A percentile compares a stretch with the other conserved stretches of the same genome.
Evolutionary conservation across 2,888 invertebrate genomes (phyloP).

Genomic region (Orthosia gothica): DNA sequence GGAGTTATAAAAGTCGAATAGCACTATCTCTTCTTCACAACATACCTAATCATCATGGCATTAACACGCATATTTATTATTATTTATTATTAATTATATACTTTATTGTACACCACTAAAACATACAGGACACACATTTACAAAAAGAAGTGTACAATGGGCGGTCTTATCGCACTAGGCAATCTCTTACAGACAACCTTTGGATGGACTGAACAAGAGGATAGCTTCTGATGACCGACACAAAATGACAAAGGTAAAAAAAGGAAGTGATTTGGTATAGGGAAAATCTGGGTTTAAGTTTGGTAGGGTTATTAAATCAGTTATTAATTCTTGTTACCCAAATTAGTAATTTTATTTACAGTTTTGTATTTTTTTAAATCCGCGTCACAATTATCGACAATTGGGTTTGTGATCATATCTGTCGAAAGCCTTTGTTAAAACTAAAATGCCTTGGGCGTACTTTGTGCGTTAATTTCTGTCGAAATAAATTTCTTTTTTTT

Average conservation of each 20-base stretch:
- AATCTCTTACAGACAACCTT: too few relatives aligned
- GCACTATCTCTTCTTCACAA: neutral
- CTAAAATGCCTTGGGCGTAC: neutral
- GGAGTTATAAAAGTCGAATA: too few relatives aligned
- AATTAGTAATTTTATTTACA: neutral
- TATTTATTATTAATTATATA: too few relatives aligned
- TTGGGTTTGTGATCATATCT: neutral
- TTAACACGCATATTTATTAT: neutral
- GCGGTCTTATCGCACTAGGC: too few relatives aligned
- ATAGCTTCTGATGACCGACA: neutral
- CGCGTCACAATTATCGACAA: too few relatives aligned
- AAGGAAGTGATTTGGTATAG: too few relatives aligned
- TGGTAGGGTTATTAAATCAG: neutral
- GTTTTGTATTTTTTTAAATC: neutral
- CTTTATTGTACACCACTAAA: too few relatives aligned
- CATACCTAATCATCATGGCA: neutral
- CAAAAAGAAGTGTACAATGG: too few relatives aligned
- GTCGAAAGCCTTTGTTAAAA: slow-evolving; percentile 14
- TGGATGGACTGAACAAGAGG: too few relatives aligned
- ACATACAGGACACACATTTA: too few relatives aligned
- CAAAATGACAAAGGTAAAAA: neutral
- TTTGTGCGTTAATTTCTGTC: too few relatives aligned
- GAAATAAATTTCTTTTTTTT: neutral
- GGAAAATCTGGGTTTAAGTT: neutral
- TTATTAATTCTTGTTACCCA: neutral